phyloP scores from a whole-genome alignment of 2,797 vertebrate species.

The Sebastes steindachneri region DNA sequence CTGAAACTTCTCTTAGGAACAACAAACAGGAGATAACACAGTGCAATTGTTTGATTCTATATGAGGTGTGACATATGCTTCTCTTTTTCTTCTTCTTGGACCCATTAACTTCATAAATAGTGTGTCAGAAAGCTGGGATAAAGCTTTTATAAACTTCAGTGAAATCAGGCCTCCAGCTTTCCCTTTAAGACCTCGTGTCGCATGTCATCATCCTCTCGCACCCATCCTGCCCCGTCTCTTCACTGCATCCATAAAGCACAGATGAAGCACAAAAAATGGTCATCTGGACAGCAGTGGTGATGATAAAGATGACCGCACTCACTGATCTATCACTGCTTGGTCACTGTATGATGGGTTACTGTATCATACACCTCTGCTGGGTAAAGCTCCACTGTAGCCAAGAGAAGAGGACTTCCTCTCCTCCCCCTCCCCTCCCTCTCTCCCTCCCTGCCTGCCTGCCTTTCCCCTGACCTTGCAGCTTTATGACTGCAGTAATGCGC shows the following conservation, averaged over 20 bases:
- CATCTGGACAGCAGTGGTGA: neutral
- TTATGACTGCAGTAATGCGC: conserved; percentile 73
- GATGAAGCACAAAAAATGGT: conserved; percentile 12
- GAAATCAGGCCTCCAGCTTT: neutral
- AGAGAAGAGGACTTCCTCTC: neutral
- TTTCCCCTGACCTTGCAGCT: conserved; percentile 79
- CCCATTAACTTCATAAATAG: neutral
- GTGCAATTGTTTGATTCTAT: neutral
- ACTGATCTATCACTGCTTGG: conserved; percentile 38
- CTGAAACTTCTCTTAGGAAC: neutral
- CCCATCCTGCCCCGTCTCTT: neutral
- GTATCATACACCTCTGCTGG: conserved; percentile 55
- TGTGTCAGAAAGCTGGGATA: neutral
- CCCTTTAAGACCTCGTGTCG: conserved; percentile 4
- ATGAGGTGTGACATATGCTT: neutral
- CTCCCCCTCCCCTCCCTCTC: neutral
- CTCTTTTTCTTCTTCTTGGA: neutral
- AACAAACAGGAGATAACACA: neutral
- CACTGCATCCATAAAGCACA: conserved; percentile 10
- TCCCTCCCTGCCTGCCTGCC: conserved; percentile 20
- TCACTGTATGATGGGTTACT: conserved; percentile 21
- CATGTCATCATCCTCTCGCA: neutral
- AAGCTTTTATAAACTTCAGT: neutral
- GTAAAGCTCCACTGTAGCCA: conserved; percentile 42
- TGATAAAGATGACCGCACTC: conserved; percentile 30